These are phyloP conservation scores for Erannis defoliaria DNA, from an alignment of 2,888 invertebrate species.

Conservation along the genomic window DNA sequence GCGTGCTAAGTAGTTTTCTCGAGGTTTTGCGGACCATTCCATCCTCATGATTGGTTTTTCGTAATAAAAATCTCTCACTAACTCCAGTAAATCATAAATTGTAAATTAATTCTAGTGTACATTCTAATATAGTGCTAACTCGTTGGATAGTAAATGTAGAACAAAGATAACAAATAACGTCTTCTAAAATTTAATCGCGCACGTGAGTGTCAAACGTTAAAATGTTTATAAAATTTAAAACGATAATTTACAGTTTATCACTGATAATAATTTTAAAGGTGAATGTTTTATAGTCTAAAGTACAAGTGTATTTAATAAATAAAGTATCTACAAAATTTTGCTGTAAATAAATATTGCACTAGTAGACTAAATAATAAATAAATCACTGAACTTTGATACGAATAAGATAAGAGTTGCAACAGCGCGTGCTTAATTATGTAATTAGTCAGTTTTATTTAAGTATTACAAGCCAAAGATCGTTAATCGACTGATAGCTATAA, in stretches of 20 bases:
- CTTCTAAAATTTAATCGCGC: background rate
- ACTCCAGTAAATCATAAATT: too few species aligned
- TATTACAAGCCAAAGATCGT: background rate
- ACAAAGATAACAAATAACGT: background rate
- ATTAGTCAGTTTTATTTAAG: background rate
- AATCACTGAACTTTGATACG: slow-evolving; percentile 4
- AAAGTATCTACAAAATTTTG: background rate
- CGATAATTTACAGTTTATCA: background rate
- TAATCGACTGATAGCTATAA: background rate
- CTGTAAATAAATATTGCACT: background rate
- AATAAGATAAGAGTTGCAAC: background rate
- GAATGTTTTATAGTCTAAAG: slow-evolving; percentile 3
- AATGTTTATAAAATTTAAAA: background rate
- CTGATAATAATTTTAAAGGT: background rate
- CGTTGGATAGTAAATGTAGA: too few species aligned
- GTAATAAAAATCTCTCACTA: too few species aligned
- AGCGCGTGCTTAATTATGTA: slow-evolving; percentile 4
- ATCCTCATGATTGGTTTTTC: too few species aligned
- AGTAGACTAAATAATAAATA: slow-evolving; percentile 4
- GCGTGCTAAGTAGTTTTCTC: too few species aligned
- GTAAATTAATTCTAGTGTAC: too few species aligned
- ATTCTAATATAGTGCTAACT: too few species aligned
- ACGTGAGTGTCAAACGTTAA: background rate
- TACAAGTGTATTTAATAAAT: background rate
- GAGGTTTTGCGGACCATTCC: too few species aligned